phyloP scores from a whole-genome alignment of 2,113 vertebrate species.

The Lasiurus borealis region DNA sequence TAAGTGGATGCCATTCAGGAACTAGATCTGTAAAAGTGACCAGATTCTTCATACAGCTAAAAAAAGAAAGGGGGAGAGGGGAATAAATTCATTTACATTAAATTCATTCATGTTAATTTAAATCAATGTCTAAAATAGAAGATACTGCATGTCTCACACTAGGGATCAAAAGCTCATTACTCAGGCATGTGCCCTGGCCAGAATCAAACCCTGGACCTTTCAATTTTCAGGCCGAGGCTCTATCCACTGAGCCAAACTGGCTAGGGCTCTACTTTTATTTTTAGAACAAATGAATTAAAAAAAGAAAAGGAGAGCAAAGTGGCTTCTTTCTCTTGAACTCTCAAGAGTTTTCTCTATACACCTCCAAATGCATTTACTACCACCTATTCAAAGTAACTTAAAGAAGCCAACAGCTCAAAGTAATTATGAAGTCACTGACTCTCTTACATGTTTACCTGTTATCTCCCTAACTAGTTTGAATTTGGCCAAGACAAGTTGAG shows the following conservation, averaged over 20 bases:
- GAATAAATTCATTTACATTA: neutral
- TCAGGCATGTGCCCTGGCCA: no score
- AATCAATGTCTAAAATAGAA: neutral
- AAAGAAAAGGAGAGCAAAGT: neutral
- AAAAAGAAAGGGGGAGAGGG: neutral
- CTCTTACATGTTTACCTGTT: neutral
- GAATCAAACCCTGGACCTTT: no score
- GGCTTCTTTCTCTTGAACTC: neutral
- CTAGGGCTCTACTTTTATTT: neutral
- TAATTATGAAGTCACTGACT: neutral
- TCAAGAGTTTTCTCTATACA: neutral
- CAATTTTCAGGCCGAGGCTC: no score
- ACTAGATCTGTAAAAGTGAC: slow-evolving; percentile 91
- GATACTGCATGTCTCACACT: neutral
- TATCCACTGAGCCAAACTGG: no score
- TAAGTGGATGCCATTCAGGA: slow-evolving; percentile 93
- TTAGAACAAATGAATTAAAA: slow-evolving; percentile 19
- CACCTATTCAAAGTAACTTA: neutral
- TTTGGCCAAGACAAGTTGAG: slow-evolving; percentile 2
- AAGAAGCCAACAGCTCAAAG: neutral
- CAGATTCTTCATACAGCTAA: slow-evolving; percentile 88
- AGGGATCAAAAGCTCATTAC: no score
- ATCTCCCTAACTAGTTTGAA: neutral
- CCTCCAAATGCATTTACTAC: neutral
- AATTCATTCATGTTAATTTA: slow-evolving; percentile 31